Evolutionary conservation across 2,888 invertebrate genomes (phyloP), one percentile per base, ranked within the genome.

Genomic region (Diaprepes abbreviatus): DNA sequence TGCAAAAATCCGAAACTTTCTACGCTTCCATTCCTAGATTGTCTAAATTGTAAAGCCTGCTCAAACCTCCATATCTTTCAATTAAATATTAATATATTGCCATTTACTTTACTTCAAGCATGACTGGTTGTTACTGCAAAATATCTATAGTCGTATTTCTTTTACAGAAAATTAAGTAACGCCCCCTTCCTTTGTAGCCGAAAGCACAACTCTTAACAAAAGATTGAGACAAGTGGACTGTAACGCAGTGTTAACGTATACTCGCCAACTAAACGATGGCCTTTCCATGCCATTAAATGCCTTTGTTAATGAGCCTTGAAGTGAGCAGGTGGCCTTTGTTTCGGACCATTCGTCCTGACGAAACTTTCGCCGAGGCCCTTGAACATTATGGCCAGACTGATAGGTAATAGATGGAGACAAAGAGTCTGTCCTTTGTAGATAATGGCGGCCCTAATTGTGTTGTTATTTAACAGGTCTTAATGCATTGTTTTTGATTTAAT

Each of bases 281-380:
- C 63, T 64, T 64, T 64, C 63, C 63, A 43, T 64, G 31, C 43
- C 52, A 50, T 63, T 63, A 55, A 64, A 28, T 33, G 54, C 36
- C 33, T 64, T 55, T 66, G 65, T 66, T 66, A 66, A 66, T 66
- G 65, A 55, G 40, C 65, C 57, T 43, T 45, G 57, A 58, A 58
- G 65, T 43, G 58, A 66, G 50, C 65, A 66, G 65, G 58, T 66
- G 65, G 65, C 65, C 38, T 66, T 66, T 66, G 65, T 66, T 66
- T 66, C 58, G 57, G 63, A n/a, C 40, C 63, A 64, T 64, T 64
- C 54, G 63, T 64, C 43, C 19, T 54, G 14, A 28, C 21, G 19
- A 62, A 62, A 59, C 43, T 48, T 62, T 38, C 16, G 38, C 9
- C 14, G 38, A 50, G 40, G n/a, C 45, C 12, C 24, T 31, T 31